phyloP scores from a whole-genome alignment of 2,888 invertebrate species.

The Acronicta alni region DNA sequence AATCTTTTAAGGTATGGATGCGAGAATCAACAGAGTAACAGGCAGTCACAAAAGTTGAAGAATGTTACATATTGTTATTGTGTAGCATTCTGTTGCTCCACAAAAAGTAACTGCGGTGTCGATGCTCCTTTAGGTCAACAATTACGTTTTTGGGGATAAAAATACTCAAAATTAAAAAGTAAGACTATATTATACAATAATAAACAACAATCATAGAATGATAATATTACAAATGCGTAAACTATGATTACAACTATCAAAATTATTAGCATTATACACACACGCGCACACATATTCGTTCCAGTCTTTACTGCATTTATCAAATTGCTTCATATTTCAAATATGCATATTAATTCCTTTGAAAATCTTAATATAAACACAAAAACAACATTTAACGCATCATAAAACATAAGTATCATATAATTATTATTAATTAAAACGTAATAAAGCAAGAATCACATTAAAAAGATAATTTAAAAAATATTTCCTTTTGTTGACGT shows the following conservation, averaged over 20 bases:
- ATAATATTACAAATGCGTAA: constrained; percentile 51
- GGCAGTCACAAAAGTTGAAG: no score
- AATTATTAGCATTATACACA: constrained; percentile 28
- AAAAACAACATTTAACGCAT: constrained; percentile 8
- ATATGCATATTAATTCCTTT: constrained; percentile 2
- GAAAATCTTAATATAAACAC: constrained; percentile 4
- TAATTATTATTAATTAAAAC: constrained; percentile 11
- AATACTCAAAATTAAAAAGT: constrained; percentile 23
- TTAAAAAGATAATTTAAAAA: constrained; percentile 12
- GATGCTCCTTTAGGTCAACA: no score
- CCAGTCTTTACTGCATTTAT: constrained; percentile 3
- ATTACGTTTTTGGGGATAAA: constrained; percentile 2
- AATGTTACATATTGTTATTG: no score
- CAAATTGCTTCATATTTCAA: constrained; percentile 17
- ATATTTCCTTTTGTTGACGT: no score
- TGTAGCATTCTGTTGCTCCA: no score
- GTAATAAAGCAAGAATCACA: constrained; percentile 3
- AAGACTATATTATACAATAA: constrained; percentile 47
- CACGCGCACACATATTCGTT: constrained; percentile 1
- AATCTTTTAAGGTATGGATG: no score
- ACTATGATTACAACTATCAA: constrained; percentile 37
- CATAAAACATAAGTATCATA: constrained; percentile 6
- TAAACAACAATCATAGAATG: constrained; percentile 51
- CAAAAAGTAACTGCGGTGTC: no score
- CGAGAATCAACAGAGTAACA: no score